Base-by-base conservation (phyloP, 2,888 invertebrate species). In the Melanophora roralis region DNA sequence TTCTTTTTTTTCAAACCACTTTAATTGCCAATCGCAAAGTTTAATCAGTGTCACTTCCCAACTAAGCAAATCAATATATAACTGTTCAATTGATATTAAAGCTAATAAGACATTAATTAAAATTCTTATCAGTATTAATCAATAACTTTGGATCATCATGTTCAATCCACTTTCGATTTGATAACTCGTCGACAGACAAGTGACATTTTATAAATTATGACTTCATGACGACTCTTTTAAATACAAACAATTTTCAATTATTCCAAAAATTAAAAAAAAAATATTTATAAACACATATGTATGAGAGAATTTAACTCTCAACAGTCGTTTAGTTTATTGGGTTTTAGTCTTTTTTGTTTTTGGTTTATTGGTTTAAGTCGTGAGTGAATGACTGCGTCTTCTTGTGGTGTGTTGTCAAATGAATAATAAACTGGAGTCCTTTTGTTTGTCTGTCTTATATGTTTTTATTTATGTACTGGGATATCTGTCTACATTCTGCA, bases 161-260 rank as follows among this genome's bases (percentile, higher is more conserved):
- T 86, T 86, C 88, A 88, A 88, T 88, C 87, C 89, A 88, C 89
- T 89, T 89, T 89, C 90, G 87, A 89, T 89, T 89, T 90, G 89
- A 90, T 89, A 89, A 86, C 83, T 82, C 86, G 86, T 86, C 86
- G 87, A 88, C 88, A 89, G 89, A 89, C 89, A 89, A 87, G 88
- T 89, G 89, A 89, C 89, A 89, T 89, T 84, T 89, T 86, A 88
- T 87, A 88, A 89, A 86, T 89, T 87, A 89, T 84, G 67, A 80
- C 76, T 76, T 68, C 72, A 80, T 40, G 68, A 72, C 83, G 84
- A 83, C 77, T 82, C 64, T 72, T 69, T 38, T 53, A 60, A 55
- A 64, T 36, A 51, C 53, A 64, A 64, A 51, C 47, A 38, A 38
- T 67, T 68, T 55, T 59, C 59, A 64, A 53, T 69, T 47, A 82